Evolutionary conservation across 2,888 invertebrate species (phyloP).

Genomic region (Agapostemon virescens): DNA sequence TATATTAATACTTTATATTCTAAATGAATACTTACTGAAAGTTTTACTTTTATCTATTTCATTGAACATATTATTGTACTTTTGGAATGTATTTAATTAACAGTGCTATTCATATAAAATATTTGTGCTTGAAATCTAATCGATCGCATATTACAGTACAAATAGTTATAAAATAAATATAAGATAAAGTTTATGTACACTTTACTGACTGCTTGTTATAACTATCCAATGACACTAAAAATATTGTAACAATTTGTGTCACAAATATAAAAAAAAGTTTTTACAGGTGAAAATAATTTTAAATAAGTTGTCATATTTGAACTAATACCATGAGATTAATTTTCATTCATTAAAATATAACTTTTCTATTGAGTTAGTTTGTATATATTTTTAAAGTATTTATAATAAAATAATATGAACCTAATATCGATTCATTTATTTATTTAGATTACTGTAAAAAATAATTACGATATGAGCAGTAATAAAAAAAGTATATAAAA

Average conservation of each 20-base stretch:
- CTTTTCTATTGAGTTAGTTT: background rate
- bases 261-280: too few relatives aligned
- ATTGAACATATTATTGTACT: background rate
- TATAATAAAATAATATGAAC: background rate
- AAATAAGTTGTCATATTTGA: too few relatives aligned
- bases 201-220: slow-evolving; percentile 25
- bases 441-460: background rate
- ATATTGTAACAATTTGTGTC: background rate
- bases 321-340: too few relatives aligned
- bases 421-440: background rate
- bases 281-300: too few relatives aligned
- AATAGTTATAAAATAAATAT: too few relatives aligned
- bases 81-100: background rate
- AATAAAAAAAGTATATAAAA: too few relatives aligned
- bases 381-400: background rate
- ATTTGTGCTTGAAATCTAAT: background rate
- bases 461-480: background rate
- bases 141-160: too few relatives aligned
- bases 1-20: too few relatives aligned
- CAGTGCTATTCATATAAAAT: background rate
- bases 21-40: too few relatives aligned
- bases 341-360: background rate
- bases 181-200: too few relatives aligned
- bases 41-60: background rate
- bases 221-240: slow-evolving; percentile 2